phyloP scores from a whole-genome alignment of 2,797 vertebrate genomes.

The Euphonia xanthogaster region DNA sequence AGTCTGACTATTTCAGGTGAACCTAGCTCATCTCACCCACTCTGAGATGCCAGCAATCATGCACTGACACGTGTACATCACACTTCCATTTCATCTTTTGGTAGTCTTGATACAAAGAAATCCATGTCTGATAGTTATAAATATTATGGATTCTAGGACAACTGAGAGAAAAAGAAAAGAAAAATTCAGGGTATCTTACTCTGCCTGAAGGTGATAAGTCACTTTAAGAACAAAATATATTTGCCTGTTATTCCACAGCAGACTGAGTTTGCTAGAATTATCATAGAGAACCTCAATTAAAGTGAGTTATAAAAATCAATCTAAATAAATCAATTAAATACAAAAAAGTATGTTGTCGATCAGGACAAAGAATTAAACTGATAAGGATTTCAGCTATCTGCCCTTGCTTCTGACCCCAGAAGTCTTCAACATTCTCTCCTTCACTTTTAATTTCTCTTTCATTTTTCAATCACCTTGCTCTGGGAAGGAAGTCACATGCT shows the following conservation, averaged over 20 bases:
- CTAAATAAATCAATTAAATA: not conserved
- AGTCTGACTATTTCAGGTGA: not conserved
- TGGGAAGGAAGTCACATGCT: not conserved
- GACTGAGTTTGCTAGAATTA: not conserved
- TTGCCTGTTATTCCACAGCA: not conserved
- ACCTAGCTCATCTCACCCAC: not conserved
- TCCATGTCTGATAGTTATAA: not conserved
- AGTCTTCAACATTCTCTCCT: not conserved
- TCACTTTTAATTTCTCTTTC: slow-evolving; percentile 11
- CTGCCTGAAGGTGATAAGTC: not conserved
- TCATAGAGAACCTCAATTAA: not conserved
- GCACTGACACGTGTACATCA: not conserved
- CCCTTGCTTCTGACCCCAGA: not conserved
- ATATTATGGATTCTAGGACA: not conserved
- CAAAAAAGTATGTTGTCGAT: not conserved
- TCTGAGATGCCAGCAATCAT: not conserved
- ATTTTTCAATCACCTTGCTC: not conserved
- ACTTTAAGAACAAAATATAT: not conserved
- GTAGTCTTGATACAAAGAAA: not conserved
- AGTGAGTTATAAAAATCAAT: not conserved
- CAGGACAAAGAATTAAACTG: not conserved
- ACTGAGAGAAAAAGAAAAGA: not conserved
- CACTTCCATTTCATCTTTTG: not conserved
- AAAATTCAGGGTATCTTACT: not conserved
- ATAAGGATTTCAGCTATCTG: not conserved